A percentile compares a stretch with the other conserved stretches of the same genome.
Evolutionary conservation across 2,113 vertebrate genomes (phyloP).

Genomic region (Thomomys bottae): DNA sequence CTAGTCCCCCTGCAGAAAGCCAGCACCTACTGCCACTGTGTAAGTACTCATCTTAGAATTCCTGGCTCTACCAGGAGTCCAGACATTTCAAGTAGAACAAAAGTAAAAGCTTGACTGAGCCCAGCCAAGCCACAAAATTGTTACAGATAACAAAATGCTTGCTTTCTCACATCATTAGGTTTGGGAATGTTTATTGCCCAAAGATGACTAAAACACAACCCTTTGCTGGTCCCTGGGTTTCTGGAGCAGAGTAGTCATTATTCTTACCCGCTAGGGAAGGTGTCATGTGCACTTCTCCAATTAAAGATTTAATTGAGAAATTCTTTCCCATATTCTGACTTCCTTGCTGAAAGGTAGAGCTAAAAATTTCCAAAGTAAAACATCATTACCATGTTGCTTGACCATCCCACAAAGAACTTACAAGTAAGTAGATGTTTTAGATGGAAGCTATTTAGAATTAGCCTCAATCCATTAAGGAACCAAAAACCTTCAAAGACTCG

Average conservation of each 20-base stretch:
- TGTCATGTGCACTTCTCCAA: slow-evolving; percentile 52
- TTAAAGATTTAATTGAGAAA: slow-evolving; percentile 39
- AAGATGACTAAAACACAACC: background rate
- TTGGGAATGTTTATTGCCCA: background rate
- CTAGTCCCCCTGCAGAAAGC: background rate
- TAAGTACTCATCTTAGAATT: background rate
- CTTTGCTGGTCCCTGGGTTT: slow-evolving; percentile 9
- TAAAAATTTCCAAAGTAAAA: slow-evolving; percentile 52
- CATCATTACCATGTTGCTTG: slow-evolving; percentile 14
- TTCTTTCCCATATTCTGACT: slow-evolving; percentile 21
- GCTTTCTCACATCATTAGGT: background rate
- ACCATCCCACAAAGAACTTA: slow-evolving; percentile 34
- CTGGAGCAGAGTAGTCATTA: slow-evolving; percentile 56
- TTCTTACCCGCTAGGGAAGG: slow-evolving; percentile 37
- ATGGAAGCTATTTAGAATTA: slow-evolving; percentile 46
- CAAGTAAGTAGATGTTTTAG: slow-evolving; percentile 16
- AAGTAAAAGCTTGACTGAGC: slow-evolving; percentile 2
- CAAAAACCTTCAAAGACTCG: slow-evolving; percentile 43
- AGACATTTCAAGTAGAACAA: background rate
- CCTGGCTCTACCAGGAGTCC: background rate
- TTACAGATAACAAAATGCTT: slow-evolving; percentile 31
- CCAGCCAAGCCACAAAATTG: slow-evolving; percentile 18
- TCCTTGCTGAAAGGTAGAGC: slow-evolving; percentile 43
- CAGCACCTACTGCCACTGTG: background rate
- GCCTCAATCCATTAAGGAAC: background rate